Conservation (phyloP, 1,140 invertebrate genomes). For the Drosophila virilis region DNA sequence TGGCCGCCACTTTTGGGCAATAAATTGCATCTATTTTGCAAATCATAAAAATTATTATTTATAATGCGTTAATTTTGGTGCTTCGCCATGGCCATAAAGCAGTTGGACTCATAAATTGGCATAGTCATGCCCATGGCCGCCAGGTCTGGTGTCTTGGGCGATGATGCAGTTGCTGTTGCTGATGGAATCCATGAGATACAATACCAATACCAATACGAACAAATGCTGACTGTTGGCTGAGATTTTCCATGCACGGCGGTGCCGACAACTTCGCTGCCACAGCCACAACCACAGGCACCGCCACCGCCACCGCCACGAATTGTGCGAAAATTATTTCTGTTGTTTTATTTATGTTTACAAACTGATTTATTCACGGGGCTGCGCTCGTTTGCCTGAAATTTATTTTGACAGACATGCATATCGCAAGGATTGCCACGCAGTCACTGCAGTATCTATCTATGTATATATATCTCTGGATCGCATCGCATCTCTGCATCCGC, state of each 20-base stretch:
- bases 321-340: constrained; percentile 66
- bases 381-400: constrained; percentile 60
- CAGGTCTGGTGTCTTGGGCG: constrained; percentile 7
- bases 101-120: constrained; percentile 63
- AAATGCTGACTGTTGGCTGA: constrained; percentile 38
- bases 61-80: constrained; percentile 61
- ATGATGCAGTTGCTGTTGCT: constrained; percentile 11
- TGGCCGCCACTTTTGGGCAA: constrained; percentile 30
- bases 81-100: constrained; percentile 50
- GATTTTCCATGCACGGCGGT: constrained; percentile 44
- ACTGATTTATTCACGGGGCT: constrained; percentile 65
- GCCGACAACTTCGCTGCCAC: constrained; percentile 27
- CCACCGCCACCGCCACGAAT: constrained; percentile 47
- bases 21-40: constrained; percentile 56
- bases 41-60: constrained; percentile 74
- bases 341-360: constrained; percentile 77
- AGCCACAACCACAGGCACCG: constrained; percentile 19
- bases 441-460: not conserved
- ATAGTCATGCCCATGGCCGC: constrained; percentile 16
- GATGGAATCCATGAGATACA: constrained; percentile 50
- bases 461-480: constrained; percentile 10
- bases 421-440: constrained; percentile 38
- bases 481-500: constrained; percentile 45
- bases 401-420: constrained; percentile 67
- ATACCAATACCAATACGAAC: constrained; percentile 8